Base-by-base conservation (phyloP, 2,113 vertebrate species). In the Muntiacus reevesi region DNA sequence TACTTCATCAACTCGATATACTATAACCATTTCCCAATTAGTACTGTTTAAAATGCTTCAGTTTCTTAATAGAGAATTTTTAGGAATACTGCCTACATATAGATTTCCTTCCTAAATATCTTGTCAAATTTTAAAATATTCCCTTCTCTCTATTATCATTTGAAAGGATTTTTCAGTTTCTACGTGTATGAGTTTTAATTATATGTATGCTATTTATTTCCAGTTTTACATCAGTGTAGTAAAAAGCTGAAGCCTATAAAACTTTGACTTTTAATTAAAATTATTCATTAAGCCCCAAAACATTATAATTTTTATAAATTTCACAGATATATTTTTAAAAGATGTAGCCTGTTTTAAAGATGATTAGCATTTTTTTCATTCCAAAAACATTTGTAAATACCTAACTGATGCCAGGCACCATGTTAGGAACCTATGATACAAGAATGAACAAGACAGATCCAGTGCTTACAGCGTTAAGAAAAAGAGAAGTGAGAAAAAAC, bases 101-200 rank as follows among this genome's bases (percentile, higher is more conserved):
- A 9, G 6, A 40, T 86, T 43, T 92, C 67, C 54, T 78, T 85
- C 30, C 43, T 81, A 87, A 91, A 67, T 91, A 83, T 87, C n/a
- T 84, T 91, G 13, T 15, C n/a, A 52, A 74, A 85, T 81, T 93
- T 93, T 85, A 78, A 86, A 85, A 64, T 76, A 45, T 91, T 79
- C 14, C 3, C 17, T 87, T 87, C 8, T 92, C 52, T 95, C 15
- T 47, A 64, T 64, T 89, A 64, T 47, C 64, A 97, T 94, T 64
- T 78, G 59, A 97, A 96, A 79, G 6, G 12, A 79, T 60, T 92
- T 87, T 95, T 96, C 30, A 82, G 17, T 96, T 97, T 86, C 59
- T 47, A 16, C 64, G 28, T 45, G 5, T 57, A 57, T 84, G 60
- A 94, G 15, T 82, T 94, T 89, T 92, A 36, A 86, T 88, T 89